phyloP scores from a whole-genome alignment of 2,113 vertebrate genomes.

The Megaleporinus macrocephalus region DNA sequence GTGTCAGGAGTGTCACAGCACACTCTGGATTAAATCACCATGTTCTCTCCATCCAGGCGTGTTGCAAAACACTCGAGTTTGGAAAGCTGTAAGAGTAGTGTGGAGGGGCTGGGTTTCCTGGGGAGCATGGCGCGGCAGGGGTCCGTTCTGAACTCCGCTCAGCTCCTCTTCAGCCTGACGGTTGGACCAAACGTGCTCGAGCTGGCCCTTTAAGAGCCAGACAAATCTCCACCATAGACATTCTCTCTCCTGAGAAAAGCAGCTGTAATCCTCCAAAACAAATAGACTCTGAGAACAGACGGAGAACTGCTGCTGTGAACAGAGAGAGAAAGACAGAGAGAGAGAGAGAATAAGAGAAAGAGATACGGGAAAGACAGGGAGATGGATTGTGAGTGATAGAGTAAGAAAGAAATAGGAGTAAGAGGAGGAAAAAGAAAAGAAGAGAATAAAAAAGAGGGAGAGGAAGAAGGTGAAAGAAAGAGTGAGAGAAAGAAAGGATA shows the following conservation, averaged over 20 bases:
- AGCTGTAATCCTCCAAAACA: conserved; percentile 73
- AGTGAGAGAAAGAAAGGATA: conserved; percentile 29
- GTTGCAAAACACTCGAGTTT: background rate
- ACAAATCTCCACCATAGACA: conserved; percentile 43
- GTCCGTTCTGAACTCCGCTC: conserved; percentile 3
- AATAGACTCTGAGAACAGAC: conserved; percentile 63
- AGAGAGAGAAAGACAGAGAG: conserved; percentile 18
- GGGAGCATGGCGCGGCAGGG: background rate
- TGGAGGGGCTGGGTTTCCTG: background rate
- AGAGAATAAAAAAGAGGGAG: conserved; percentile 21
- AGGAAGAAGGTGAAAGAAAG: too few species aligned
- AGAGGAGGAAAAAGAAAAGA: conserved; percentile 33
- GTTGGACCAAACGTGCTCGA: background rate
- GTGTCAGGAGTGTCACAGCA: conserved; percentile 33
- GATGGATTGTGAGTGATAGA: too few species aligned
- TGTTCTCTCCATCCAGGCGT: conserved; percentile 25
- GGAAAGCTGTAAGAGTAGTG: conserved; percentile 1
- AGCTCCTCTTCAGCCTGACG: background rate
- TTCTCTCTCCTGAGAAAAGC: conserved; percentile 60
- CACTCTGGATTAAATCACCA: conserved; percentile 46
- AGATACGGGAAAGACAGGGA: background rate
- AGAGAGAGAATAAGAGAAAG: conserved; percentile 54
- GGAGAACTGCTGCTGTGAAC: conserved; percentile 52
- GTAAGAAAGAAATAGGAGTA: background rate
- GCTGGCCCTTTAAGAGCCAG: conserved; percentile 58